Evolutionary conservation across 2,888 invertebrate species (phyloP).

Genomic region (Apotomis turbidana): DNA sequence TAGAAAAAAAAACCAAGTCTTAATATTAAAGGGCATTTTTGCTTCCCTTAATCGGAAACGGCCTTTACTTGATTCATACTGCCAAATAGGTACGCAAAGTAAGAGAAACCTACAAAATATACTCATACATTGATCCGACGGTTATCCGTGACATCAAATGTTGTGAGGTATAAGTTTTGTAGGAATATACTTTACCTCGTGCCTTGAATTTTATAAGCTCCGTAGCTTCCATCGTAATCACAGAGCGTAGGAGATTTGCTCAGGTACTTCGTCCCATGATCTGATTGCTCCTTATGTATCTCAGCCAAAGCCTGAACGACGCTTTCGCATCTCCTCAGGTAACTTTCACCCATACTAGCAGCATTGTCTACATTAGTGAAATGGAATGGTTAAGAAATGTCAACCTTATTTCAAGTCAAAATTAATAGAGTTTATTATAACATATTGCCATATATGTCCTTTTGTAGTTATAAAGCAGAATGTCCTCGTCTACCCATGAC

Average conservation of each 20-base stretch:
- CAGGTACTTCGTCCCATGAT: slow-evolving; percentile 84
- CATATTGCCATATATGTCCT: too few species aligned
- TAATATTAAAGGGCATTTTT: too few species aligned
- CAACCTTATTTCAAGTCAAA: background rate
- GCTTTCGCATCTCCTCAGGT: slow-evolving; percentile 88
- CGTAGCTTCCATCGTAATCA: slow-evolving; percentile 87
- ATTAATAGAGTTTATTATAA: too few species aligned
- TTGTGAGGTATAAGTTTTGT: background rate
- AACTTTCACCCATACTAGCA: slow-evolving; percentile 79
- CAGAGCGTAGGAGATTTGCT: slow-evolving; percentile 82
- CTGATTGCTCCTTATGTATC: slow-evolving; percentile 79
- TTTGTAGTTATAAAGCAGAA: slow-evolving; percentile 38
- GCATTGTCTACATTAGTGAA: slow-evolving; percentile 66
- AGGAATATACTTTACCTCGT: slow-evolving; percentile 70
- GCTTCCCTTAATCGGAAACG: too few species aligned
- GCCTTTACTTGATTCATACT: too few species aligned
- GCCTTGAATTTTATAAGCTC: slow-evolving; percentile 78
- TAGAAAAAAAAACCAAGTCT: too few species aligned
- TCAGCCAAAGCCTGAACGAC: slow-evolving; percentile 79
- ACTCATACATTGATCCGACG: too few species aligned
- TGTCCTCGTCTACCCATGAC: slow-evolving; percentile 57
- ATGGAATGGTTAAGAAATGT: slow-evolving; percentile 11
- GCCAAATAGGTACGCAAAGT: too few species aligned
- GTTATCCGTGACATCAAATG: background rate
- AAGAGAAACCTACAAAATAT: too few species aligned